Conservation (phyloP, 2,888 invertebrate species). For the Pecten maximus region DNA sequence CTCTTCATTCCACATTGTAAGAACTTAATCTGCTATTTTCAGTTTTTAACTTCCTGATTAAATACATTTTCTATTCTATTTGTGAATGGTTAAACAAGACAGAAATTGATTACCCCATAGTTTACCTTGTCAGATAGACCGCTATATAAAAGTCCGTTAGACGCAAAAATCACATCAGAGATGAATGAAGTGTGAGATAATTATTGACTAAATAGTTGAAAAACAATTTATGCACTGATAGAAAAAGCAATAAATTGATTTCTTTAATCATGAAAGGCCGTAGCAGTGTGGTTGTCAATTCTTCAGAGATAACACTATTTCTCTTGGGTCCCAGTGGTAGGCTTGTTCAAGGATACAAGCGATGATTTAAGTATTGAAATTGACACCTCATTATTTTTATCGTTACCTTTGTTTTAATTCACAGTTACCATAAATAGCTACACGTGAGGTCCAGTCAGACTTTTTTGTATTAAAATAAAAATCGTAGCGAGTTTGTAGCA, state of each 20-base stretch:
- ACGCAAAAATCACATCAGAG: neutral
- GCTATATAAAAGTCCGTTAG: neutral
- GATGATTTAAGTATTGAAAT: neutral
- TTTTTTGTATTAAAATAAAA: neutral
- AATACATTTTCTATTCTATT: slow-evolving; percentile 35
- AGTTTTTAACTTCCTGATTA: slow-evolving; percentile 15
- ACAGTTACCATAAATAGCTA: neutral
- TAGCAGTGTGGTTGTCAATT: slow-evolving; percentile 2
- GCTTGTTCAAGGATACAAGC: neutral
- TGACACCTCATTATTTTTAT: neutral
- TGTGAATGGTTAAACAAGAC: slow-evolving; percentile 7
- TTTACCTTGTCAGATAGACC: neutral
- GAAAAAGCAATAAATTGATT: slow-evolving; percentile 6
- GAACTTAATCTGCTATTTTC: slow-evolving; percentile 15
- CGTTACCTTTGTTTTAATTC: neutral
- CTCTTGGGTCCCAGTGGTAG: neutral
- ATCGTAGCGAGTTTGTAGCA: neutral
- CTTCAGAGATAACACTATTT: neutral
- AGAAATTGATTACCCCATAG: neutral
- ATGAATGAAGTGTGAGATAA: neutral
- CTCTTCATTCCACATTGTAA: neutral
- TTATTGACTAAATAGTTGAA: slow-evolving; percentile 33
- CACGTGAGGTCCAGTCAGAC: neutral
- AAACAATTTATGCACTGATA: slow-evolving; percentile 4
- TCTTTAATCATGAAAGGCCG: slow-evolving; percentile 19